Conservation (phyloP, 2,113 vertebrate genomes). For the Coptodon rendalli region DNA sequence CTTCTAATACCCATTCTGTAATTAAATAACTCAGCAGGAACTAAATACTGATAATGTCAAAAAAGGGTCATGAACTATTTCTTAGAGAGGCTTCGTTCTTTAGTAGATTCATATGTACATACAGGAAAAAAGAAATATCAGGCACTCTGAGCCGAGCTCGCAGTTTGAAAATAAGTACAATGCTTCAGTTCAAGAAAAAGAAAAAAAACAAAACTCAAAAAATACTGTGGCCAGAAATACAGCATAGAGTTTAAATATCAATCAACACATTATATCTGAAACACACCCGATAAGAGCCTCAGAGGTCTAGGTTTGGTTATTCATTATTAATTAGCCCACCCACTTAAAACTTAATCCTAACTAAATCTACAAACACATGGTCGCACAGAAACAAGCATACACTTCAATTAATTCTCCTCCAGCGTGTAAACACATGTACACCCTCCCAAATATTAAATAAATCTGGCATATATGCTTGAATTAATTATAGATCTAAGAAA, state of each 20-base stretch:
- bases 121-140: slow-evolving; percentile 60
- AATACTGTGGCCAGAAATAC: slow-evolving; percentile 54
- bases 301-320: slow-evolving; percentile 52
- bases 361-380: slow-evolving; percentile 19
- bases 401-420: background rate
- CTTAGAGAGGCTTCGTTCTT: slow-evolving; percentile 39
- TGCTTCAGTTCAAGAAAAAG: slow-evolving; percentile 47
- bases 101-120: slow-evolving; percentile 69
- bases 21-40: background rate
- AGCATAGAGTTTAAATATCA: slow-evolving; percentile 61
- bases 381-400: slow-evolving; percentile 34
- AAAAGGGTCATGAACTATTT: background rate
- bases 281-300: slow-evolving; percentile 12
- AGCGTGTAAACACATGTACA: slow-evolving; percentile 21
- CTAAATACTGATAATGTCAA: background rate
- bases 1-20: background rate
- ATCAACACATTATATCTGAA: slow-evolving; percentile 47
- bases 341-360: slow-evolving; percentile 33
- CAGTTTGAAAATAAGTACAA: slow-evolving; percentile 63
- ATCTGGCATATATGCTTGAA: slow-evolving; percentile 9
- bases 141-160: slow-evolving; percentile 73
- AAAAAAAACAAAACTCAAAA: background rate
- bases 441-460: slow-evolving; percentile 13
- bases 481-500: background rate
- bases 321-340: slow-evolving; percentile 23